These are phyloP conservation scores for Betta splendens DNA, from an alignment of 2,797 vertebrate species.

Conservation along the genomic window DNA sequence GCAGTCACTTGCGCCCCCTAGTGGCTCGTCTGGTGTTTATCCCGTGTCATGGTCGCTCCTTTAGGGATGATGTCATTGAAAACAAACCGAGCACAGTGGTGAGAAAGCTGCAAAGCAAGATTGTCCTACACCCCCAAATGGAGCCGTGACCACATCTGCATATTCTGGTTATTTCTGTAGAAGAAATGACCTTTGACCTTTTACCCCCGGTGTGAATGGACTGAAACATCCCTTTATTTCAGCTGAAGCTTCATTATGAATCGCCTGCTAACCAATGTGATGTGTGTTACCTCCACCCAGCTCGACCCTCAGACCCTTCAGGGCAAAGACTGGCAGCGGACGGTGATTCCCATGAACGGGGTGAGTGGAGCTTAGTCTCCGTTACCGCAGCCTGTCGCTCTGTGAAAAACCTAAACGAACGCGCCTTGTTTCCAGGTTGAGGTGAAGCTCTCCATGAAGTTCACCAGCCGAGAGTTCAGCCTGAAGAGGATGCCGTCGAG, in stretches of 20 bases:
- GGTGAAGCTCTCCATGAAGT: slow-evolving; percentile 96
- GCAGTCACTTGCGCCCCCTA: slow-evolving; percentile 63
- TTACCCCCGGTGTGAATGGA: neutral
- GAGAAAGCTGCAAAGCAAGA: slow-evolving; percentile 38
- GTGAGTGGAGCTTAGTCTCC: slow-evolving; percentile 86
- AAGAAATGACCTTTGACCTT: neutral
- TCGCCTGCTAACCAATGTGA: slow-evolving; percentile 4
- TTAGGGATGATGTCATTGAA: slow-evolving; percentile 67
- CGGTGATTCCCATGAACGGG: slow-evolving; percentile 95
- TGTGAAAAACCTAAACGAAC: slow-evolving; percentile 30
- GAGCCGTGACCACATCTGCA: neutral
- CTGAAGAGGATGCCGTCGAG: slow-evolving; percentile 94
- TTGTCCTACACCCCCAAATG: slow-evolving; percentile 34
- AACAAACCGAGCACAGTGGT: slow-evolving; percentile 33
- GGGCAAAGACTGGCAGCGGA: slow-evolving; percentile 97
- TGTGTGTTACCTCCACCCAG: slow-evolving; percentile 69
- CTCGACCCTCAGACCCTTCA: slow-evolving; percentile 91
- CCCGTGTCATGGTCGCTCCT: slow-evolving; percentile 7
- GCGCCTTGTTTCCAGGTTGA: slow-evolving; percentile 84
- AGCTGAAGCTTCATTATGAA: neutral
- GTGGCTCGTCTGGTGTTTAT: slow-evolving; percentile 40
- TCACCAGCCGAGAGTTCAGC: slow-evolving; percentile 97
- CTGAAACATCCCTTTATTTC: neutral
- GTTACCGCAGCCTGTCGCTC: neutral
- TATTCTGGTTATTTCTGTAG: too few species aligned